phyloP scores from a whole-genome alignment of 2,888 invertebrate species.

The Drosophila tanythrix region DNA sequence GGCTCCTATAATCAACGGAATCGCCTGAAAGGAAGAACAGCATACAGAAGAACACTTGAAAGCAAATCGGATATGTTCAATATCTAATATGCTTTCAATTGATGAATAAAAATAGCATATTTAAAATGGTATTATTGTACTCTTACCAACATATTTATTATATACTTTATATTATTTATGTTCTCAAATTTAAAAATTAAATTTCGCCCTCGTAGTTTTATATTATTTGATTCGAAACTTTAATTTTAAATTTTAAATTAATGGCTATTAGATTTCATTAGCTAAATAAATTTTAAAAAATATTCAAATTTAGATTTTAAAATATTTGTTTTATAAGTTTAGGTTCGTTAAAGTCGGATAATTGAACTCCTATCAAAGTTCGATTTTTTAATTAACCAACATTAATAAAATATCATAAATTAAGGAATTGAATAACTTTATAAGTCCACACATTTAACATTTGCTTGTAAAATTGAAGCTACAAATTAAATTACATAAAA shows the following conservation, averaged over 20 bases:
- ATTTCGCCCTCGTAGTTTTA: not conserved
- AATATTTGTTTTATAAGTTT: not conserved
- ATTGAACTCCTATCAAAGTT: not conserved
- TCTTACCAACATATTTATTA: not conserved
- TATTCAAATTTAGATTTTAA: not conserved
- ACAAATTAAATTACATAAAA: not conserved
- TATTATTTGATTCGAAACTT: not conserved
- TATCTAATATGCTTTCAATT: no score
- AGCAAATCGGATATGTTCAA: no score
- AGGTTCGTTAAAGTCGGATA: not conserved
- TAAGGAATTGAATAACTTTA: no score
- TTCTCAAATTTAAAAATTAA: not conserved
- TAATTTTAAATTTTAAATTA: no score
- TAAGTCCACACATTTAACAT: no score
- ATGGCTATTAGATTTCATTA: not conserved
- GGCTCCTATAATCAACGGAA: not conserved
- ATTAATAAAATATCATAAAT: not conserved
- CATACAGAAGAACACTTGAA: not conserved
- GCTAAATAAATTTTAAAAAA: not conserved
- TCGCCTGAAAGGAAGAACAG: conserved; percentile 4
- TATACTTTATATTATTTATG: not conserved
- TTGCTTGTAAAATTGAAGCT: not conserved
- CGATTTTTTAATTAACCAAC: not conserved
- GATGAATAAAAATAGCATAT: no score
- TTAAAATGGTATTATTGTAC: not conserved